phyloP scores from a whole-genome alignment of 2,888 invertebrate genomes.

The Tricholauxania praeusta region DNA sequence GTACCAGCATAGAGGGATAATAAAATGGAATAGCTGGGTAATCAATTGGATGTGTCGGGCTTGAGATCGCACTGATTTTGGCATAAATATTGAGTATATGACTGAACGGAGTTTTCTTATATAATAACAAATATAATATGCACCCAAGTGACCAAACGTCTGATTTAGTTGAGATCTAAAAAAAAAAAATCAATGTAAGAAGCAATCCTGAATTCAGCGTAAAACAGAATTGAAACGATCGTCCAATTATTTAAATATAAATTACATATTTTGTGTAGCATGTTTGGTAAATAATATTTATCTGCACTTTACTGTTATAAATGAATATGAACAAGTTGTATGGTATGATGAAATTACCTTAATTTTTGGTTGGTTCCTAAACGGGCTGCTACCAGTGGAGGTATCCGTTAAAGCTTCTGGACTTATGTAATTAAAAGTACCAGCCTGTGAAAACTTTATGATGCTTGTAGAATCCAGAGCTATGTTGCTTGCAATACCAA shows the following conservation, averaged over 20 bases:
- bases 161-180: slow-evolving; percentile 87
- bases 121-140: slow-evolving; percentile 93
- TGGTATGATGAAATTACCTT: slow-evolving; percentile 59
- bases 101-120: slow-evolving; percentile 91
- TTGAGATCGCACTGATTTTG: slow-evolving; percentile 83
- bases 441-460: slow-evolving; percentile 83
- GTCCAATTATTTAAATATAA: no score
- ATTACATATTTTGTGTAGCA: no score
- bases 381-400: slow-evolving; percentile 67
- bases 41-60: slow-evolving; percentile 78
- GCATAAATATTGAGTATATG: slow-evolving; percentile 79
- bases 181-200: slow-evolving; percentile 26
- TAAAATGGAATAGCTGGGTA: slow-evolving; percentile 75
- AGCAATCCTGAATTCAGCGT: not conserved
- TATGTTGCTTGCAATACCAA: slow-evolving; percentile 93
- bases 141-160: slow-evolving; percentile 99
- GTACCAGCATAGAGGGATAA: slow-evolving; percentile 67
- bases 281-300: no score
- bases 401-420: slow-evolving; percentile 88
- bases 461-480: slow-evolving; percentile 91
- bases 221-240: no score
- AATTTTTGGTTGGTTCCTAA: slow-evolving; percentile 69
- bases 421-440: slow-evolving; percentile 96
- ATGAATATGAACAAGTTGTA: not conserved
- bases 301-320: not conserved